Evolutionary conservation across 2,113 vertebrate genomes (phyloP), one percentile per base, ranked within the genome.

Genomic region (Platysternon megacephalum): DNA sequence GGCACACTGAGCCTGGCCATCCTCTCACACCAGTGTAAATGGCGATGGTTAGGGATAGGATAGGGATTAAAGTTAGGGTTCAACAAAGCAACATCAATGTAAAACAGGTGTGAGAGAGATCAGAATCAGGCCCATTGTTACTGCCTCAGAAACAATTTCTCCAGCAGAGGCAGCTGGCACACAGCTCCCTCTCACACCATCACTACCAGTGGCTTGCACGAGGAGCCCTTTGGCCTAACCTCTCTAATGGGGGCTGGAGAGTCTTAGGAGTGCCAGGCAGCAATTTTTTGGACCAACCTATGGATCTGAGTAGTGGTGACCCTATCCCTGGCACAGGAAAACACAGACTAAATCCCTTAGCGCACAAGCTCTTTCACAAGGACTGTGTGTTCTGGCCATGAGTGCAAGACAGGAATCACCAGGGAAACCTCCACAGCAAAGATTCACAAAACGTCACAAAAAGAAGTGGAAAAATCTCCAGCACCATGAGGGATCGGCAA

Each of bases 111-210:
- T 16, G 58, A 80, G 61, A 84, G 28, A 35, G 52, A 74, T 29
- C 68, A 10, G 4, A 2, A 1, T 12, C 46, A 68, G 78, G 21
- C 72, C 72, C 5, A 0, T 1, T 8, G 56, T 89, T 84, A 68
- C 6, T 3, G 14, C n/a, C 72, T 51, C 0, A 0, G 86, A 39
- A 65, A 58, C 6, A 10, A 19, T 65, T 65, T 65, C 32, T n/a
- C 32, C 17, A n/a, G 32, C 61, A 35, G 58, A n/a, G 35, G 16
- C 6, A 35, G 14, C 22, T 76, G 39, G 72, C 39, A 21, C 21
- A 24, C 72, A 44, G 39, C 22, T 72, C 72, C n/a, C n/a, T 44
- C 72, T 24, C 72, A 26, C 9, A 11, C 21, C 72, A 26, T 26
- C 72, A 3, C 72, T 76, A 21, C n/a, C n/a, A 2, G 10, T 35